Evolutionary conservation across 2,113 vertebrate species (phyloP).

Genomic region (Ranitomeya variabilis): DNA sequence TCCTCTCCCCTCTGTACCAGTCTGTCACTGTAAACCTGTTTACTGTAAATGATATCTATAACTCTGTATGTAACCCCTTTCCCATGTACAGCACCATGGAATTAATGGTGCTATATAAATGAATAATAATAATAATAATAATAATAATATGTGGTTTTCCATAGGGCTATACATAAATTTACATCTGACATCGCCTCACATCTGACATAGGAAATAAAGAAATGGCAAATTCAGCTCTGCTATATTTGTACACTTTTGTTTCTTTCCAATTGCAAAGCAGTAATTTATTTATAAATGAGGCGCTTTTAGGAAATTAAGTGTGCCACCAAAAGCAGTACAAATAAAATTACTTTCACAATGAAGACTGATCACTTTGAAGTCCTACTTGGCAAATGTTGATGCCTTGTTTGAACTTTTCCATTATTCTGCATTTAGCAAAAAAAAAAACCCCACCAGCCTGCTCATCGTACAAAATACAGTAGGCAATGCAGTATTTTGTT

Average conservation of each 20-base stretch:
- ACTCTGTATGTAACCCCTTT: too few species aligned
- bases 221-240: background rate
- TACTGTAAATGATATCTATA: too few species aligned
- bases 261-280: background rate
- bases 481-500: background rate
- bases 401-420: conserved; percentile 3
- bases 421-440: background rate
- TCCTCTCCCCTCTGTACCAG: too few species aligned
- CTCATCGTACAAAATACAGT: background rate
- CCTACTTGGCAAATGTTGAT: background rate
- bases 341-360: background rate
- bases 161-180: too few species aligned
- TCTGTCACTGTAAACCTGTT: too few species aligned
- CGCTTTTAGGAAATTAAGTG: conserved; percentile 1
- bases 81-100: too few species aligned
- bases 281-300: conserved; percentile 1
- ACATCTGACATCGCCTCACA: too few species aligned
- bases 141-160: too few species aligned
- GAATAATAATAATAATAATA: too few species aligned
- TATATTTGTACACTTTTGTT: background rate
- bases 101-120: too few species aligned
- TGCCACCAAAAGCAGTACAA: background rate
- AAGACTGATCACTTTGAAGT: background rate
- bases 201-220: too few species aligned
- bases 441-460: background rate